These are phyloP conservation scores for Anoplopoma fimbria DNA, from an alignment of 2,113 vertebrate genomes.

Conservation along the genomic window DNA sequence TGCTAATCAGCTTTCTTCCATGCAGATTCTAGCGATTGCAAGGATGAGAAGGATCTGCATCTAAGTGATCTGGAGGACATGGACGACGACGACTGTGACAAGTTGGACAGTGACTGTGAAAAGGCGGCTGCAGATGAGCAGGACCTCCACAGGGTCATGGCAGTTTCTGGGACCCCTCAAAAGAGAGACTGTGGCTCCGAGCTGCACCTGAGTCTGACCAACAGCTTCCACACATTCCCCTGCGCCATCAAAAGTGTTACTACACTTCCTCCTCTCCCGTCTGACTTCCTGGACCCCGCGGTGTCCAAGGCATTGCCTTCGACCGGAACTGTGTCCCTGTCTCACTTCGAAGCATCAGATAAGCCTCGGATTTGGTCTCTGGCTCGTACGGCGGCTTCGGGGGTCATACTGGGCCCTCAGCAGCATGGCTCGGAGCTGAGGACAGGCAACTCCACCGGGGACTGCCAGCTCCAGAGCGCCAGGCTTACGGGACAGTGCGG, in stretches of 20 bases:
- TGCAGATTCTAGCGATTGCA: conserved; percentile 86
- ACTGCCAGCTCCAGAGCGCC: conserved; percentile 79
- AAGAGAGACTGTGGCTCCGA: conserved; percentile 84
- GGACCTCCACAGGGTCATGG: conserved; percentile 65
- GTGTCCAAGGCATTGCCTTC: conserved; percentile 72
- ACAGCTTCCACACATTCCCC: conserved; percentile 83
- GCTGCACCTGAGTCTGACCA: conserved; percentile 76
- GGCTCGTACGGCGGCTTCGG: conserved; percentile 89
- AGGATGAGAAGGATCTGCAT: conserved; percentile 86
- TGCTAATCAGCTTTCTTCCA: background rate
- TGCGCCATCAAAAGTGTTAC: conserved; percentile 80
- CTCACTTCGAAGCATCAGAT: conserved; percentile 85
- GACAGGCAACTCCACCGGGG: conserved; percentile 75
- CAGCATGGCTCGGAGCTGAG: conserved; percentile 73
- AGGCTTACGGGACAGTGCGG: conserved; percentile 74
- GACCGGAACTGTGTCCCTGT: conserved; percentile 65
- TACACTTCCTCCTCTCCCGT: conserved; percentile 72
- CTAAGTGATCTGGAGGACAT: conserved; percentile 93
- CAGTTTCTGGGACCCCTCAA: conserved; percentile 66
- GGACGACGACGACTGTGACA: conserved; percentile 89
- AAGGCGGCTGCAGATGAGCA: conserved; percentile 74
- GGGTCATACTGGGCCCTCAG: conserved; percentile 76
- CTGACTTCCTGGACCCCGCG: conserved; percentile 82
- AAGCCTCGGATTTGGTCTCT: conserved; percentile 96
- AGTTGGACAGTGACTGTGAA: conserved; percentile 87